Evolutionary conservation across 2,797 vertebrate species (phyloP).

Genomic region (Poliocrania exsul): DNA sequence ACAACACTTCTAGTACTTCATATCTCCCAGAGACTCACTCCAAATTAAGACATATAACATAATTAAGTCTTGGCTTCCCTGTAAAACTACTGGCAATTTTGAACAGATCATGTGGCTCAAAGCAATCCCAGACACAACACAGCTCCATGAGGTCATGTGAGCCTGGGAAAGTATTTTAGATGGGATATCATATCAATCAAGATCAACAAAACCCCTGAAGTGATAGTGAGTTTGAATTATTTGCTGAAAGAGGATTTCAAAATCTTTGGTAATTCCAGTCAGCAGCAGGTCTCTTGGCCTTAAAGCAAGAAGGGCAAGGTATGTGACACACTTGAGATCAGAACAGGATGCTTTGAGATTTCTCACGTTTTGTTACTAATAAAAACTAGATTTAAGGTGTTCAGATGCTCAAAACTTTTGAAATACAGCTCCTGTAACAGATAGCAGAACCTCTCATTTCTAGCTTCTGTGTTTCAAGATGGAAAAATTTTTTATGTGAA

Average conservation of each 20-base stretch:
- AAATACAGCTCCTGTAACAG: neutral
- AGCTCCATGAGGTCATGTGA: neutral
- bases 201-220: neutral
- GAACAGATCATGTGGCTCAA: neutral
- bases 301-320: neutral
- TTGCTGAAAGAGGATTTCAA: neutral
- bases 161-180: neutral
- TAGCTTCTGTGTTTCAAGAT: neutral
- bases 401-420: neutral
- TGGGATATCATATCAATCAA: neutral
- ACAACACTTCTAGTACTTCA: neutral
- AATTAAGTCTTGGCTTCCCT: neutral
- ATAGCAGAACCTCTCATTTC: neutral
- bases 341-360: neutral
- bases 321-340: neutral
- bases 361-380: neutral
- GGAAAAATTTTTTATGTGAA: neutral
- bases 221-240: neutral
- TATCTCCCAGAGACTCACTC: neutral
- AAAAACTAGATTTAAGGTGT: neutral
- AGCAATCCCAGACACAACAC: neutral
- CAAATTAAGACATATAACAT: neutral
- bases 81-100: neutral
- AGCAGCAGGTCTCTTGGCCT: neutral
- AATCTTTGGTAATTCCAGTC: neutral